These are phyloP conservation scores for Himalopsyche phryganea DNA, from an alignment of 1,140 invertebrate species.

Conservation along the genomic window DNA sequence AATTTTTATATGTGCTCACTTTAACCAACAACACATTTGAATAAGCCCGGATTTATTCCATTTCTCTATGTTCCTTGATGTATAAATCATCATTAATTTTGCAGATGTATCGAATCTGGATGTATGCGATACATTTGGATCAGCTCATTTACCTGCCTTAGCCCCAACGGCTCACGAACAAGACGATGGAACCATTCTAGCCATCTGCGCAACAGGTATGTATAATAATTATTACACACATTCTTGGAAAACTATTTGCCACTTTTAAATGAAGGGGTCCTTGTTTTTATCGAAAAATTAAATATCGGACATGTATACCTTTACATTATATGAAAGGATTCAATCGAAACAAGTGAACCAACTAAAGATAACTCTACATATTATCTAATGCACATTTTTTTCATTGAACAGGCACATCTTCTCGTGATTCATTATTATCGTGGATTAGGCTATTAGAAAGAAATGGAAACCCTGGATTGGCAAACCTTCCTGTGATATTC, in stretches of 20 bases:
- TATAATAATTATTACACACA: not conserved
- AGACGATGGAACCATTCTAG: constrained; percentile 86
- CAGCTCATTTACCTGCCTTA: constrained; percentile 44
- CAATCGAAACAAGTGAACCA: too few relatives aligned
- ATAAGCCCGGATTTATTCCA: too few relatives aligned
- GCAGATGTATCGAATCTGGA: constrained; percentile 66
- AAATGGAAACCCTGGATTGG: constrained; percentile 69
- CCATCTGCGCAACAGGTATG: constrained; percentile 73
- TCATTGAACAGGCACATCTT: constrained; percentile 67
- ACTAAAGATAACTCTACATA: too few relatives aligned
- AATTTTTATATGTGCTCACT: too few relatives aligned
- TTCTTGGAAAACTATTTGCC: not conserved
- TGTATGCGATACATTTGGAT: constrained; percentile 57
- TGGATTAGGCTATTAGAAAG: constrained; percentile 88
- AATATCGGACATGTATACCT: too few relatives aligned
- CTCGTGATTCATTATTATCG: constrained; percentile 83
- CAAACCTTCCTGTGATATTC: constrained; percentile 77
- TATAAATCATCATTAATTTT: too few relatives aligned
- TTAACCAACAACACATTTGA: too few relatives aligned
- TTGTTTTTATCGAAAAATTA: too few relatives aligned
- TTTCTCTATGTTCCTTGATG: too few relatives aligned
- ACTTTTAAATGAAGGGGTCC: not conserved
- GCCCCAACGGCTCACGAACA: constrained; percentile 83
- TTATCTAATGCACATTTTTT: not conserved
- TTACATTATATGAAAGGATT: too few relatives aligned